Evolutionary conservation across 2,888 invertebrate species (phyloP), one percentile per base, ranked within the genome.

Genomic region (Plutella xylostella): DNA sequence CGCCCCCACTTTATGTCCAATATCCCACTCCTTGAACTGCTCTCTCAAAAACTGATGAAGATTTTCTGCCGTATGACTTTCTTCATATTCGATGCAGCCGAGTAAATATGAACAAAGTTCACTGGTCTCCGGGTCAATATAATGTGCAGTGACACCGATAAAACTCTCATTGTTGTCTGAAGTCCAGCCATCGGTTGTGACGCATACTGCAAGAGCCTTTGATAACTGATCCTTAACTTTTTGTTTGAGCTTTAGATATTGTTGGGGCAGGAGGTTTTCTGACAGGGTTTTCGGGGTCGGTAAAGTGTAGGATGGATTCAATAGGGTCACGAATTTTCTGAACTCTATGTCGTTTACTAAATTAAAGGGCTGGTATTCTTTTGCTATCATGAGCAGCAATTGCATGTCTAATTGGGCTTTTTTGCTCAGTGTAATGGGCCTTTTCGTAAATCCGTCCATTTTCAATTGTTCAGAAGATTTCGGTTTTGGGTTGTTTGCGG

Each of bases 151-250:
- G n/a, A n/a, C n/a, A 18, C 52, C 55, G 20, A 58, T 53, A 50
- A 50, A 61, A 45, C 53, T 54, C 18, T 61, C 57, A 31, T 51
- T 55, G 42, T 49, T 56, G n/a, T 45, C 39, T 40, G 62, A 63
- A 15, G 60, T 62, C 59, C 60, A 62, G 4, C 48, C 48, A 49
- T 63, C 61, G 15, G 58, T 61, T 35, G 55, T 59, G 22, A 55
- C 39, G 43, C 50, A 51, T 37, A 58, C 49, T 35, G 45, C 51
- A 41, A 45, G 48, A 43, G 37, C 42, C 7, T 33, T 25, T 25
- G 47, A 39, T 30, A 55, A 45, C 25, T 48, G n/a, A n/a, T 39
- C 39, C 25, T 45, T 14, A 42, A 52, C 44, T 44, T 39, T 44
- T 50, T 48, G 45, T 28, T 18, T 41, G 6, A 43, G 44, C 34